Percentiles rank a stretch among this genome's conserved stretches.
These are phyloP conservation scores for Drosophila phalerata DNA, from an alignment of 2,888 invertebrate genomes.

Conservation along the genomic window DNA sequence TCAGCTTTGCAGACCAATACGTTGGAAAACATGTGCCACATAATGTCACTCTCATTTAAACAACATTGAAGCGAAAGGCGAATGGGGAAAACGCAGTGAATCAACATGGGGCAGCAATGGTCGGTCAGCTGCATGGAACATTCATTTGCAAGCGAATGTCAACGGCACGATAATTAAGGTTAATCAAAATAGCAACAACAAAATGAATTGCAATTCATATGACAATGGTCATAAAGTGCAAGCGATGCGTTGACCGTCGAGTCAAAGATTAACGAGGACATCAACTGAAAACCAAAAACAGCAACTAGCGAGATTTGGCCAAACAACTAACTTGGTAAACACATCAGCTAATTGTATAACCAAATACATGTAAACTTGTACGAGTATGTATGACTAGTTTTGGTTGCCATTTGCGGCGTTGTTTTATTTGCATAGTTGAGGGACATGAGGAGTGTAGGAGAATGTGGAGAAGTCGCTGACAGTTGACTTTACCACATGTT, in stretches of 20 bases:
- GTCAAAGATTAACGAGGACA: slow-evolving; percentile 71
- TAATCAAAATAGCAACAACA: slow-evolving; percentile 66
- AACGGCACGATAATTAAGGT: slow-evolving; percentile 77
- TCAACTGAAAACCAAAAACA: slow-evolving; percentile 43
- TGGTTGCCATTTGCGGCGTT: slow-evolving; percentile 35
- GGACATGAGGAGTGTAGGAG: not conserved
- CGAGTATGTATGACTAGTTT: slow-evolving; percentile 15
- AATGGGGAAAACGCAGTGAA: slow-evolving; percentile 6
- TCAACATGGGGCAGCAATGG: slow-evolving; percentile 6
- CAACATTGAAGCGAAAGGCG: slow-evolving; percentile 27
- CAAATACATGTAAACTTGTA: slow-evolving; percentile 34
- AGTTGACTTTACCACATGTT: slow-evolving; percentile 58
- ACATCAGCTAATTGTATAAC: slow-evolving; percentile 49
- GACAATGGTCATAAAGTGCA: slow-evolving; percentile 39
- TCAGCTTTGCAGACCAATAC: slow-evolving; percentile 28
- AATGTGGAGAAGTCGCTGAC: slow-evolving; percentile 18
- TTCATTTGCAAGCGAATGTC: slow-evolving; percentile 66
- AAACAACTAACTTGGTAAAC: slow-evolving; percentile 38
- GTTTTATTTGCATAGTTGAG: slow-evolving; percentile 49
- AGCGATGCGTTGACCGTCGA: slow-evolving; percentile 35
- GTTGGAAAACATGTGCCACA: slow-evolving; percentile 71
- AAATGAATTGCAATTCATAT: slow-evolving; percentile 36
- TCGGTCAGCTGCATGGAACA: slow-evolving; percentile 53
- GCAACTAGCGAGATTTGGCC: slow-evolving; percentile 40
- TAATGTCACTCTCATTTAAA: slow-evolving; percentile 75